These are phyloP conservation scores for Arothron firmamentum DNA, from an alignment of 2,113 vertebrate species.

Conservation along the genomic window DNA sequence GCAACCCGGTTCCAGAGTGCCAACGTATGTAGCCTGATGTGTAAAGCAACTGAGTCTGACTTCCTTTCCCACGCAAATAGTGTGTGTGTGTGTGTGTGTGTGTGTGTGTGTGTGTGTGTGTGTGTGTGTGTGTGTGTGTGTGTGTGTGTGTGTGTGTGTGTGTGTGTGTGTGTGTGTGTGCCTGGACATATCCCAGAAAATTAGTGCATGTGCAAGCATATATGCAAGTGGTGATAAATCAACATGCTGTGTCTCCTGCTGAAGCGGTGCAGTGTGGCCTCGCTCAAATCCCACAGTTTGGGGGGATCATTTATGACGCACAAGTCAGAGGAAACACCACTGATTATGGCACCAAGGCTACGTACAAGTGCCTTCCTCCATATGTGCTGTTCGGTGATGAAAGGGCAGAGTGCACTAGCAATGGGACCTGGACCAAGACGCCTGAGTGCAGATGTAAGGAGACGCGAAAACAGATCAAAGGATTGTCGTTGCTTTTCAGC, in stretches of 20 bases:
- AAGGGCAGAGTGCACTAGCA: slow-evolving; percentile 71
- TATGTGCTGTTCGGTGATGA: slow-evolving; percentile 76
- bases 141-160: neutral
- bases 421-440: slow-evolving; percentile 80
- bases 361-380: slow-evolving; percentile 77
- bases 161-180: neutral
- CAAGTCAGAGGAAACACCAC: slow-evolving; percentile 48
- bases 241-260: slow-evolving; percentile 2
- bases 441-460: slow-evolving; percentile 81
- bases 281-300: slow-evolving; percentile 71
- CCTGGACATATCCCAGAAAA: too few relatives aligned
- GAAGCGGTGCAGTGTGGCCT: slow-evolving; percentile 80
- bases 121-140: neutral
- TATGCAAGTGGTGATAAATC: neutral
- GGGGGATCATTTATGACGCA: slow-evolving; percentile 63
- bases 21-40: slow-evolving; percentile 68
- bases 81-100: neutral
- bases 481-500: neutral
- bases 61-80: neutral
- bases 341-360: slow-evolving; percentile 61
- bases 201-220: neutral
- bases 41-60: neutral
- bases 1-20: slow-evolving; percentile 71
- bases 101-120: neutral
- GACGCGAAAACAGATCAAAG: slow-evolving; percentile 17